phyloP scores from a whole-genome alignment of 2,113 vertebrate species.

The Brienomyrus longianalis region DNA sequence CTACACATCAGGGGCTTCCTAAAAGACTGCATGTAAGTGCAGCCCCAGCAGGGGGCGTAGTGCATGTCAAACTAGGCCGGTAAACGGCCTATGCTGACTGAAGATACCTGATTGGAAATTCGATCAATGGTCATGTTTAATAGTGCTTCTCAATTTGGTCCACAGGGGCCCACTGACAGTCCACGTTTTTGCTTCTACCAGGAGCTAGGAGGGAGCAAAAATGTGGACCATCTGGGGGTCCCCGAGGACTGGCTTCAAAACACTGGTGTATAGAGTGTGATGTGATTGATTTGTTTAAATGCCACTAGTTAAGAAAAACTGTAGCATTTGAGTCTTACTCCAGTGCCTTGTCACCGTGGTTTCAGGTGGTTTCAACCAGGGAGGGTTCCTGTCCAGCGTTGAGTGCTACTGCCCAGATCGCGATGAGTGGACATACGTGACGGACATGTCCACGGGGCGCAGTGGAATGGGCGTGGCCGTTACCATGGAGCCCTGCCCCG shows the following conservation, averaged over 20 bases:
- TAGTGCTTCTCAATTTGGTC: background rate
- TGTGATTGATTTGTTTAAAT: background rate
- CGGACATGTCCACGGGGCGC: constrained; percentile 57
- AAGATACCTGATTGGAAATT: background rate
- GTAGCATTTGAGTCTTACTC: background rate
- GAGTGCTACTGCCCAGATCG: constrained; percentile 62
- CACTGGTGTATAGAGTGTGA: background rate
- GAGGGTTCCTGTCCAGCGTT: constrained; percentile 63
- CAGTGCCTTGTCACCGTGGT: background rate
- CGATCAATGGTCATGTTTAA: background rate
- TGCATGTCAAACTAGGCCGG: background rate
- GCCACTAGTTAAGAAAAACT: background rate
- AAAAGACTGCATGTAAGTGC: background rate
- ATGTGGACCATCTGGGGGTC: background rate
- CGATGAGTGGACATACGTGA: constrained; percentile 58
- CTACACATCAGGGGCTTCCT: background rate
- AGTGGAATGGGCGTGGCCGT: constrained; percentile 71
- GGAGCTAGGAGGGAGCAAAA: background rate
- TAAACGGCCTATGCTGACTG: background rate
- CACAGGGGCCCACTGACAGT: background rate
- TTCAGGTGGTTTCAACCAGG: constrained; percentile 68
- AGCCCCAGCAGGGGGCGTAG: background rate
- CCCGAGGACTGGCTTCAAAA: background rate
- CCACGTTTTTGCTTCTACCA: background rate
- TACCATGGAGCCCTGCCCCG: constrained; percentile 75